Evolutionary conservation across 2,888 invertebrate genomes (phyloP).

Genomic region (Cerastoderma edule): DNA sequence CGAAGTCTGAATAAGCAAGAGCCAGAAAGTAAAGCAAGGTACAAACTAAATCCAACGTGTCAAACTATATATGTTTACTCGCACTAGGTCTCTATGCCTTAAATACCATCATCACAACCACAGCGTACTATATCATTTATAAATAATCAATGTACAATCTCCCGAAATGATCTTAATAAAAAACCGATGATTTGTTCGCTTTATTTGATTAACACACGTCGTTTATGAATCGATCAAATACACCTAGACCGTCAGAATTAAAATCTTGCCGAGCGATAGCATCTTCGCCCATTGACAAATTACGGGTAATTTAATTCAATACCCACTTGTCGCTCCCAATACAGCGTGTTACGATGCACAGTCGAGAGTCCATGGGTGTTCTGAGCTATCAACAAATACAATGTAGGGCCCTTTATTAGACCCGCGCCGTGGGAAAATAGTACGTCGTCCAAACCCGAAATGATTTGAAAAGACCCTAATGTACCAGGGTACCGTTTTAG

Average conservation of each 20-base stretch:
- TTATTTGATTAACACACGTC: conserved; percentile 8
- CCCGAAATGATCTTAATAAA: background rate
- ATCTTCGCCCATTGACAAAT: conserved; percentile 23
- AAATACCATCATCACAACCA: background rate
- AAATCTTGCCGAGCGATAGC: conserved; percentile 15
- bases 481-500: too few species aligned
- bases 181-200: background rate
- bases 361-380: conserved; percentile 40
- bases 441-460: too few species aligned
- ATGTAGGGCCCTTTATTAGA: conserved; percentile 49
- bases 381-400: conserved; percentile 32
- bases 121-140: too few species aligned
- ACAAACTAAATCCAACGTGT: too few species aligned
- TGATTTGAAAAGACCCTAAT: too few species aligned
- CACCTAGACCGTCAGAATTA: conserved; percentile 15
- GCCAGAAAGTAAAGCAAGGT: too few species aligned
- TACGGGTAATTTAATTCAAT: conserved; percentile 33
- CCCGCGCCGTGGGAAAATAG: too few species aligned
- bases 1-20: too few species aligned
- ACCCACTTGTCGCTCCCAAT: conserved; percentile 18
- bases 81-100: background rate
- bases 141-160: too few species aligned
- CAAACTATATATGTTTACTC: conserved; percentile 4
- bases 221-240: conserved; percentile 6
- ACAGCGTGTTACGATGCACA: conserved; percentile 2